Conservation (phyloP, 2,888 invertebrate species). For the Parelbella ahira region DNA sequence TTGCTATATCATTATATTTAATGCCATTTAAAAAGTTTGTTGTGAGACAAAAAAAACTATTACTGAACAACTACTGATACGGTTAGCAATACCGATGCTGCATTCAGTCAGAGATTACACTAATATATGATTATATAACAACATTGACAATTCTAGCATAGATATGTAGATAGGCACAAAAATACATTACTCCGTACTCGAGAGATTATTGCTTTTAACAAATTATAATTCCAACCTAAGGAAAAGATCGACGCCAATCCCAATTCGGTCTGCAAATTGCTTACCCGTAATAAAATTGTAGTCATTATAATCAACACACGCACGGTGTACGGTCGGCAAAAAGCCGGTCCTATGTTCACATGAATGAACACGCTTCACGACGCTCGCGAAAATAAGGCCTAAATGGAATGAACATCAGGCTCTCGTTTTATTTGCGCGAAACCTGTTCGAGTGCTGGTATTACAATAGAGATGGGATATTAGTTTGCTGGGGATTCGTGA, state of each 20-base stretch:
- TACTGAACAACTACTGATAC: too few species aligned
- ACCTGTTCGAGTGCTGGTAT: slow-evolving; percentile 34
- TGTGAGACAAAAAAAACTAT: too few species aligned
- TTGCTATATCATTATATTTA: too few species aligned
- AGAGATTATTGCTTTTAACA: too few species aligned
- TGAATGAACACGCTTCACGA: slow-evolving; percentile 45
- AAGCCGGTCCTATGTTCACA: slow-evolving; percentile 39
- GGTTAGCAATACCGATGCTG: too few species aligned
- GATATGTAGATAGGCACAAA: too few species aligned
- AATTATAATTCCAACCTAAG: slow-evolving; percentile 8
- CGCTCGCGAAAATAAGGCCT: slow-evolving; percentile 40
- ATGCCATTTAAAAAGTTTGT: too few species aligned
- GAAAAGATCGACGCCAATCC: slow-evolving; percentile 11
- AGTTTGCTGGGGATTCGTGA: neutral
- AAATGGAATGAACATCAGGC: slow-evolving; percentile 42
- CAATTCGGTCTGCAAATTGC: slow-evolving; percentile 24
- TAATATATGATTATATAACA: too few species aligned
- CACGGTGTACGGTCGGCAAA: slow-evolving; percentile 25
- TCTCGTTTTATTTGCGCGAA: slow-evolving; percentile 50
- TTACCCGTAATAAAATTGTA: slow-evolving; percentile 25
- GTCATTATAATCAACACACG: slow-evolving; percentile 23
- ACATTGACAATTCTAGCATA: too few species aligned
- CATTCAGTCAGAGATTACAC: too few species aligned
- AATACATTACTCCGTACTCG: too few species aligned
- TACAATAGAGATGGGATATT: slow-evolving; percentile 6